Evolutionary conservation across 1,140 invertebrate genomes (phyloP), one percentile per base, ranked within the genome.

Genomic region (Leptinotarsa lineolata): DNA sequence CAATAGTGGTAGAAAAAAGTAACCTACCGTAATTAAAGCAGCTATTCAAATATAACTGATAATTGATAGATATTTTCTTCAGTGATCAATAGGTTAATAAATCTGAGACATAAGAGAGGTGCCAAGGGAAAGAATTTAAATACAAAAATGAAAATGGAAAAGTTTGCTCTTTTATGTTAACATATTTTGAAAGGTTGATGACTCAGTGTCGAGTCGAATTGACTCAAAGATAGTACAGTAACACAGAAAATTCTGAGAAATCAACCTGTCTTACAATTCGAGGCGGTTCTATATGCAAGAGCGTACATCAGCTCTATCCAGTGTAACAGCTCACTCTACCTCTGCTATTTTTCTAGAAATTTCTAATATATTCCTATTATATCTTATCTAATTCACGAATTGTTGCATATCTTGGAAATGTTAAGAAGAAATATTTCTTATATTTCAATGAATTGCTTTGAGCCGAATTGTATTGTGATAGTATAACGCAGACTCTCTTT

Each of bases 391-490:
- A 66, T 58, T 72, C 58, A 72, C 66, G 68, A 60, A 39, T 75
- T 64, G 59, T 71, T 63, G 70, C 54, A 75, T 68, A 71, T 71
- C 54, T 71, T 22, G 66, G 46, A 66, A 74, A 70, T 60, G 65
- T 21, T 70, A 58, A 71, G 61, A 66, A 68, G 54, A 70, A 15
- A n/a, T 54, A n/a, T 54, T 54, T n/a, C 48, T 54, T 15, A n/a
- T 54, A 24, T 24, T 72, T 66, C 22, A 16, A 46, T 24, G 13
- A 58, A 59, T 54, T 71, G 61, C 68, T 64, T 73, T 45, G 46
- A 71, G 63, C 68, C 66, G 68, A 69, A 76, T 73, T 60, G 72
- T 20, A 71, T 76, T 73, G 66, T 68, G n/a, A 30, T 70, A 58
- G 67, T 73, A 60, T 58, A 48, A 13, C 48, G 44, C 69, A 18